phyloP scores from a whole-genome alignment of 2,888 invertebrate species.

The Temnothorax rugatulus region DNA sequence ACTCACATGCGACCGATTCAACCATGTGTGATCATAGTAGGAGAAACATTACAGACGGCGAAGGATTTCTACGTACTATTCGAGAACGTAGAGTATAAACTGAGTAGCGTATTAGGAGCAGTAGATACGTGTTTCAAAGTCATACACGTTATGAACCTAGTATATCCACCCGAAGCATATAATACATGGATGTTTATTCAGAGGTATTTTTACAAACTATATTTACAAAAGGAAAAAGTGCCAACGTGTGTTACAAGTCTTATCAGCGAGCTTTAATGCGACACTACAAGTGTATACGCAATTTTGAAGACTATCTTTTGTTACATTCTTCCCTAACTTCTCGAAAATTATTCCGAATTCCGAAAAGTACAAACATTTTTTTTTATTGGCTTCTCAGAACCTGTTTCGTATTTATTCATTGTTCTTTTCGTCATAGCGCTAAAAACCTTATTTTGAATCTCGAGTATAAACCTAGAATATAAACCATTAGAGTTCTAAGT shows the following conservation, averaged over 20 bases:
- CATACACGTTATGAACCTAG: no score
- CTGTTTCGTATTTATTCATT: no score
- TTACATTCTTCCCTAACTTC: not conserved
- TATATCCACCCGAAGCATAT: no score
- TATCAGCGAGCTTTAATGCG: slow-evolving; percentile 8
- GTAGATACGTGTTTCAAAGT: no score
- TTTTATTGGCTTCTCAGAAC: not conserved
- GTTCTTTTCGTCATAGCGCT: not conserved
- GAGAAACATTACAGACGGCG: slow-evolving; percentile 14
- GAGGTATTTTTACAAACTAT: slow-evolving; percentile 13
- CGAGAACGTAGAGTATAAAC: no score
- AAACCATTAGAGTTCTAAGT: no score
- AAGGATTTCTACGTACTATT: no score
- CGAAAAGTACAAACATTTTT: not conserved
- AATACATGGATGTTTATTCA: no score
- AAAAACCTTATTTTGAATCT: no score
- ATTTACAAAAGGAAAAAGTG: slow-evolving; percentile 4
- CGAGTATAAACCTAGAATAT: no score
- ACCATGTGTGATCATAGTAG: not conserved
- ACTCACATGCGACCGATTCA: no score
- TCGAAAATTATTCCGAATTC: not conserved
- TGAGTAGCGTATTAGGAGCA: no score
- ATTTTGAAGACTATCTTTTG: slow-evolving; percentile 3
- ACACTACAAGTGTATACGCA: not conserved
- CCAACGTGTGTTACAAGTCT: not conserved